Evolutionary conservation across 2,888 invertebrate species (phyloP), one percentile per base, ranked within the genome.

Genomic region (Aporophyla nigra): DNA sequence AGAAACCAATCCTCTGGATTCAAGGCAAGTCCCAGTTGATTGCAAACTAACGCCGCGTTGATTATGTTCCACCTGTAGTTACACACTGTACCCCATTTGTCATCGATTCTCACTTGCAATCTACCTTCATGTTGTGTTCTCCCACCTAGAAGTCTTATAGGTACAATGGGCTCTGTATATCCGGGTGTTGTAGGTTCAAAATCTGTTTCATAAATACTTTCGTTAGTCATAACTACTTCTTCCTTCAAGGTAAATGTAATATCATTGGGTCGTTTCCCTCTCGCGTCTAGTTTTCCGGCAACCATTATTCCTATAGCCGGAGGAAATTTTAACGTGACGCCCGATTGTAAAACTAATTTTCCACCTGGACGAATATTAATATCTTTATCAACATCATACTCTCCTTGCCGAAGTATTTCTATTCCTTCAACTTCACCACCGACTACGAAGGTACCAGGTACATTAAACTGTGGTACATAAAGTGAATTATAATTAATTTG

Each of bases 21-120:
- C 24, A 99, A 97, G 0, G 98, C 98, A 80, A 99, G 97, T 0
- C 99, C 99, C 82, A 99, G 95, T 94, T 99, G 99, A 93, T 99
- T 98, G 91, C 99, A 99, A 1, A 99, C 99, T 67, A 99, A 95
- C 0, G 99, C 99, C 0, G 99, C 99, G 91, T 99, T 98, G 62
- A 98, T 97, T 33, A 99, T 98, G 63, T 98, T 99, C 99, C 99
- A 99, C 65, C 98, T 98, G 92, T 99, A 99, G 94, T 99, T 99
- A 92, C 99, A 99, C 0, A 99, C 99, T 0, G 99, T 99, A 54
- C 99, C 99, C 99, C 99, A 99, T 92, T 98, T 98, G 0, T 98
- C 98, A 78, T 98, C 97, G 14, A 99, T 96, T 89, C 98, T 97
- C 0, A 99, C 97, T 96, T 99, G 98, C 56, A 99, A 93, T 85